Base-by-base conservation (phyloP, 2,113 vertebrate species). In the Daphoenositta chrysoptera region DNA sequence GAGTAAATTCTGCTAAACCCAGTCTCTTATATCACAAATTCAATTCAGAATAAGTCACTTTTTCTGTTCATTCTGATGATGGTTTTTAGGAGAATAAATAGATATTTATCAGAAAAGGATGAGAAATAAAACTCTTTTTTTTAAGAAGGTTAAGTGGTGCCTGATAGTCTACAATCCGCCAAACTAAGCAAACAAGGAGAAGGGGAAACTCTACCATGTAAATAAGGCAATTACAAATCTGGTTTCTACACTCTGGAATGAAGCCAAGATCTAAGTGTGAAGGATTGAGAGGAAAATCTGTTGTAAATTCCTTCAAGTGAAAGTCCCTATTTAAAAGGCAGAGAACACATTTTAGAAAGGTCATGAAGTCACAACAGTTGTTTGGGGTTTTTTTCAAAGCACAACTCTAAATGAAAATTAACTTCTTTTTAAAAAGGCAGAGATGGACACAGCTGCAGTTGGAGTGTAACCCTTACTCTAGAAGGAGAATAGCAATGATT, bases 221-320 rank as follows among this genome's bases (percentile, higher is more conserved):
- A 96, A 94, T 93, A 95, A 68, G 60, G 51, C 80, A 86, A 78
- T 90, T 89, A 87, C 83, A 96, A 93, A 93, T 44, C 60, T 66
- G 71, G 66, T 90, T 92, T 94, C 68, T 94, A 60, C 47, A 40
- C 10, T 22, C 85, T 95, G 93, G 83, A 96, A 81, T 0, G 3
- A 73, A 70, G 79, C 88, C 92, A 96, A 68, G 39, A 93, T 37
- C 15, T 56, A 81, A 90, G 85, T 31, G 68, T 78, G 76, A 90
- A 90, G 40, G 68, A 81, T 14, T 88, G 56, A 84, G 69, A 96
- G 37, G 12, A 83, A 93, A 95, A 94, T 64, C 60, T 90, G 75
- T 31, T 81, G 79, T 75, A 90, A 96, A 95, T 94, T 96, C 88
- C 53, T 95, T 44, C 56, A 93, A 87, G 56, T 68, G 53, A 90